phyloP scores from a whole-genome alignment of 2,888 invertebrate species.

The Zaprionus obscuricornis region DNA sequence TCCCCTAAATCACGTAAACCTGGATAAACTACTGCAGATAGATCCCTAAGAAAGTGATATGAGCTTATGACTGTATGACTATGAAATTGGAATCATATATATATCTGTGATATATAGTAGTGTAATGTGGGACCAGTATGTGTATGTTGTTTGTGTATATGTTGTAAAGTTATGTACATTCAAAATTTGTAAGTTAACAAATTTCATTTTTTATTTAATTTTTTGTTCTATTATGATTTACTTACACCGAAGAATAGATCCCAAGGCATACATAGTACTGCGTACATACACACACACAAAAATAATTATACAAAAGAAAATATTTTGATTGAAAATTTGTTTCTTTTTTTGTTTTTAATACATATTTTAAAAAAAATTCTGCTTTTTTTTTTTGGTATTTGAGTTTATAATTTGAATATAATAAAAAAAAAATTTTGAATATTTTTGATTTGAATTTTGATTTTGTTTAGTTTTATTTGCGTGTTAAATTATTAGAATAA shows the following conservation, averaged over 20 bases:
- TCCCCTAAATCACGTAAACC: neutral
- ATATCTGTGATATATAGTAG: conserved; percentile 33
- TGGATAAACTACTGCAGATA: neutral
- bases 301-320: conserved; percentile 50
- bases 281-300: conserved; percentile 54
- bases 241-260: conserved; percentile 95
- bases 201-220: conserved; percentile 21
- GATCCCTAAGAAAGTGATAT: conserved; percentile 8
- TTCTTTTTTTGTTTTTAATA: too few species aligned
- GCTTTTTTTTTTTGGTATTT: too few species aligned
- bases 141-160: conserved; percentile 22
- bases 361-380: too few species aligned
- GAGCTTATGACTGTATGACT: conserved; percentile 37
- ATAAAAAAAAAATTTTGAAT: too few species aligned
- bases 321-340: conserved; percentile 61
- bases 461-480: conserved; percentile 34
- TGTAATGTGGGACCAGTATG: too few species aligned
- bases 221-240: conserved; percentile 85
- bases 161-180: conserved; percentile 7
- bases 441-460: conserved; percentile 25
- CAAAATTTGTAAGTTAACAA: conserved; percentile 24
- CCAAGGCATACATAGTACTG: conserved; percentile 95
- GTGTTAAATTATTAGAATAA: conserved; percentile 31
- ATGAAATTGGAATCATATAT: too few species aligned
- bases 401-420: too few species aligned